Conservation (phyloP, 2,113 vertebrate genomes). For the Columbina picui region DNA sequence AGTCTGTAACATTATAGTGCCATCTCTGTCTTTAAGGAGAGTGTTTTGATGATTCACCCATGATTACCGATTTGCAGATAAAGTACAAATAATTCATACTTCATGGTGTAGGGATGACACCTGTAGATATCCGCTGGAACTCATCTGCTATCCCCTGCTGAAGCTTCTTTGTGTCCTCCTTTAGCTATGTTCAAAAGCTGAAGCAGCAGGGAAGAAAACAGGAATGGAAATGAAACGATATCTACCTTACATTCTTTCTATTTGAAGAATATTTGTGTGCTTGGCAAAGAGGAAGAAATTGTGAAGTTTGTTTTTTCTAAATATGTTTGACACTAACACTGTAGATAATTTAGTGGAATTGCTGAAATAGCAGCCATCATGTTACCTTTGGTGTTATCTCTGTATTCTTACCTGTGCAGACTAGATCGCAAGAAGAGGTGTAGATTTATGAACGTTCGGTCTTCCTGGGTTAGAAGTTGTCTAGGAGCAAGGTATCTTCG, state of each 20-base stretch:
- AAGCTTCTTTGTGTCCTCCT: background rate
- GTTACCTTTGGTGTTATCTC: background rate
- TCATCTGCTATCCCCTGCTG: background rate
- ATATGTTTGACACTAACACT: background rate
- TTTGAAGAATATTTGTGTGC: background rate
- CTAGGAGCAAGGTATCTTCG: background rate
- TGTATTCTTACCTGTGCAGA: background rate
- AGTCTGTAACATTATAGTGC: background rate
- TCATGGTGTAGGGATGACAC: background rate
- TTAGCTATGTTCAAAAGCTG: background rate
- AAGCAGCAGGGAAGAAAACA: background rate
- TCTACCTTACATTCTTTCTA: background rate
- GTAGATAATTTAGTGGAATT: background rate
- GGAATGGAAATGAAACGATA: background rate
- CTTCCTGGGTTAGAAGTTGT: background rate
- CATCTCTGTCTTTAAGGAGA: background rate
- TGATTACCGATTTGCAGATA: background rate
- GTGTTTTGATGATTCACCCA: background rate
- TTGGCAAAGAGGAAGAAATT: background rate
- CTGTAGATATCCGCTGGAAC: background rate
- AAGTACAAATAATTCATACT: background rate
- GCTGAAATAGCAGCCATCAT: background rate
- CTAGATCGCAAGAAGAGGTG: background rate
- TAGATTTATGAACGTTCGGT: background rate
- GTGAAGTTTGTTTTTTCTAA: background rate